Evolutionary conservation across 2,113 vertebrate genomes (phyloP), one percentile per base, ranked within the genome.

Genomic region (Thamnaconus septentrionalis): DNA sequence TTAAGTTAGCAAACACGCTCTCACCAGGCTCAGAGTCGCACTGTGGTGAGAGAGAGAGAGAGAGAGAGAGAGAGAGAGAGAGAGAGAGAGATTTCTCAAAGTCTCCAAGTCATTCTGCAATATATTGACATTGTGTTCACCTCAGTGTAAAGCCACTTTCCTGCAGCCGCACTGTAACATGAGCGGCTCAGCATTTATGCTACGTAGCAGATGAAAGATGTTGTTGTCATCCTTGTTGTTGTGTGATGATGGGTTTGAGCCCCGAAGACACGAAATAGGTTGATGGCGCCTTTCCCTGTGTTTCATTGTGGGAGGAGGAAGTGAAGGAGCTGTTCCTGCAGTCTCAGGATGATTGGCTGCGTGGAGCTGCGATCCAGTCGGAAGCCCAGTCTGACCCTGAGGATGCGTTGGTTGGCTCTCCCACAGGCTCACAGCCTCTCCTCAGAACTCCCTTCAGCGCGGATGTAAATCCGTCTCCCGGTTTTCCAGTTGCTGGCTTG

Each of bases 381-480:
- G 71, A 79, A 57, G 67, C 55, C 61, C 75, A 70, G 5, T 65
- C 61, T 62, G 71, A 59, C 80, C 75, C 68, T 80, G 79, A 83
- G 76, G 83, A 87, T 80, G 61, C 43, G 68, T 72, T 78, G 18
- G 18, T 31, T 31, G 18, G 18, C 18, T 31, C 18, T 31, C 18
- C 18, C 18, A 31, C 18, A 31, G 18, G 18, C 18, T 31, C 18
- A 2, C 18, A 31, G 18, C 66, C 57, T 60, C 64, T 76, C 82
- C 48, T 70, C 41, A 78, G 75, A 67, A 52, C 53, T 31, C 18
- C 18, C 18, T 31, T 31, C 55, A 57, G 56, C 40, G 48, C 41
- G 71, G 75, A 71, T 66, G 43, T 59, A 62, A 74, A 62, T 65
- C 71, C 42, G 6, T 12, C 55, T 12, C 47, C 58, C 43, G 5